Base-by-base conservation (phyloP, 2,888 invertebrate species). In the Julus scanicus region DNA sequence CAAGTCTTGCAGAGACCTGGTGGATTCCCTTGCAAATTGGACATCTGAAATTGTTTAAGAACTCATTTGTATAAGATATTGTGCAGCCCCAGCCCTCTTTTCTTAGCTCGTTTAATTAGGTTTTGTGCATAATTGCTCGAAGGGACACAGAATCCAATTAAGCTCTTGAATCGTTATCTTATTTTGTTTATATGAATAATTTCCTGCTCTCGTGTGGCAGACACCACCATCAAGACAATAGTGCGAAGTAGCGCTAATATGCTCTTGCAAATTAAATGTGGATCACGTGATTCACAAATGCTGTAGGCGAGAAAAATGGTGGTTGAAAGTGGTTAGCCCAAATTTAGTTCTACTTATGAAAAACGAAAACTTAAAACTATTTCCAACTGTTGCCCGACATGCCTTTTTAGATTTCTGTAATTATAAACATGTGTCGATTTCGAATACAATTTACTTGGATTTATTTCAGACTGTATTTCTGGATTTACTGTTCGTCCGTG, bases 111-210 rank as follows among this genome's bases (percentile, higher is more conserved):
- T 29, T 71, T 71, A 71, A 71, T 71, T 71, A 71, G 71, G 71
- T 71, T 71, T 71, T 71, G 71, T 71, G 71, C 71, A 71, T 71
- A 71, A 71, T 71, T 71, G 71, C 71, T 71, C 71, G 71, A 71
- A 29, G 71, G 71, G 29, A 71, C 71, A 71, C 71, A n/a, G 71
- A 71, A 71, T 71, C 29, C 71, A 71, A 71, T 71, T 71, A 71
- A 71, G 71, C 71, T 9, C 71, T 71, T 29, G 71, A 71, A 71
- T 71, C 71, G 20, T 71, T 29, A 71, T 71, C 71, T 71, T 71
- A n/a, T 71, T 71, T 71, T 71, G 71, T 71, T 71, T 71, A 71
- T 71, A 71, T 71, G 71, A 71, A 71, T 71, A 71, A 71, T 71
- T 71, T 71, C 71, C 29, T 71, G 71, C 71, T 29, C 71, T 71